Evolutionary conservation across 2,113 vertebrate species (phyloP).

Genomic region (Onychorhynchus coronatus): DNA sequence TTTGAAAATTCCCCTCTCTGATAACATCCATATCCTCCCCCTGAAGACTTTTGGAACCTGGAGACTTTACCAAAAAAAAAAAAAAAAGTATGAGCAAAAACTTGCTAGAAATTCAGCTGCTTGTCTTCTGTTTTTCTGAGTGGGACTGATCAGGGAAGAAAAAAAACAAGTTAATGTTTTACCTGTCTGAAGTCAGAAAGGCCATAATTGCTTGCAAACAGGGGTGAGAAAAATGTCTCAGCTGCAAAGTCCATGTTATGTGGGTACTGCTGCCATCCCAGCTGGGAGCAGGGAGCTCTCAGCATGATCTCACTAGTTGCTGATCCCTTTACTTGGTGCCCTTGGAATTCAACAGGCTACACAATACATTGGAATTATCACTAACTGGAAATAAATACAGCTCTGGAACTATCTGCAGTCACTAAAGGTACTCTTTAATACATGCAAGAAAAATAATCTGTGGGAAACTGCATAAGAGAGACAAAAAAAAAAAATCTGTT

Average conservation of each 20-base stretch:
- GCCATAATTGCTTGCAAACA: background rate
- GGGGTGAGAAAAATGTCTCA: background rate
- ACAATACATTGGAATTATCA: background rate
- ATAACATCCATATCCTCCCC: background rate
- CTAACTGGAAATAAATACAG: background rate
- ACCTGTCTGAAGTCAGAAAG: slow-evolving; percentile 67
- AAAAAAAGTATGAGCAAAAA: background rate
- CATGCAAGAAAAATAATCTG: background rate
- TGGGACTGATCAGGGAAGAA: background rate
- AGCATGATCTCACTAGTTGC: slow-evolving; percentile 63
- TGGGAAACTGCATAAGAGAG: background rate
- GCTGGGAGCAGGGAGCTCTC: slow-evolving; percentile 45
- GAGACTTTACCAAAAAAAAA: background rate
- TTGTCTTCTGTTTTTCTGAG: background rate
- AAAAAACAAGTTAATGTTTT: background rate
- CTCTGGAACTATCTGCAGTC: background rate
- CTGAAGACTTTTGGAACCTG: background rate
- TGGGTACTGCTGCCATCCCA: background rate
- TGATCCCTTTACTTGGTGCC: slow-evolving; percentile 74
- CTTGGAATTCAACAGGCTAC: slow-evolving; percentile 74
- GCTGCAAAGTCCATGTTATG: background rate
- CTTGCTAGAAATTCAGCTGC: background rate
- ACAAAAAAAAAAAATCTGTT: background rate
- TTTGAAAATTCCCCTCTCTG: background rate
- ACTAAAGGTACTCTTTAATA: background rate